Percentiles rank a stretch among this genome's conserved stretches.
These are phyloP conservation scores for Nymphalis polychloros DNA, from an alignment of 2,888 invertebrate species.

Conservation along the genomic window DNA sequence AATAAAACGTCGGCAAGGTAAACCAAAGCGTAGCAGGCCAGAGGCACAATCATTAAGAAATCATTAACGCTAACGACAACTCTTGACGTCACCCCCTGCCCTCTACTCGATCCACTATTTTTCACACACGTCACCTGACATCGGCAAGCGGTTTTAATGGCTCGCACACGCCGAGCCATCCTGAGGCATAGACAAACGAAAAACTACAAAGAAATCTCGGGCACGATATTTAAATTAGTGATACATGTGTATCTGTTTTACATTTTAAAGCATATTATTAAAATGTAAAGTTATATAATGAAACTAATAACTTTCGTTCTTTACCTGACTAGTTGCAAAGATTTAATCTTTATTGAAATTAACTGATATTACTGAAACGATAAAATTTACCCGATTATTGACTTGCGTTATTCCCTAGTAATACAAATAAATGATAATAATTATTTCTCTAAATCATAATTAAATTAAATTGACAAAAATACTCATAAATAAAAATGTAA, in stretches of 20 bases:
- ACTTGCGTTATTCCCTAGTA: too few species aligned
- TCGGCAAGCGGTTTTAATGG: constrained; percentile 33
- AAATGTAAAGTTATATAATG: neutral
- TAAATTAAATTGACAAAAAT: too few species aligned
- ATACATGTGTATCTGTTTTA: neutral
- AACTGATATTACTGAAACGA: too few species aligned
- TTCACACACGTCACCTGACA: constrained; percentile 35
- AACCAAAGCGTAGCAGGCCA: constrained; percentile 39
- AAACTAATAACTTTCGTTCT: too few species aligned
- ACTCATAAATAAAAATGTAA: too few species aligned
- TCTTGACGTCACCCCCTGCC: constrained; percentile 46
- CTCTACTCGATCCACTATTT: constrained; percentile 34
- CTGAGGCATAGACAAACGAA: constrained; percentile 17
- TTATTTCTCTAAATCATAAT: too few species aligned
- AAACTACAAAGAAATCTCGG: constrained; percentile 14
- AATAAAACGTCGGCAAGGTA: constrained; percentile 17
- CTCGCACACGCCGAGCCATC: constrained; percentile 25
- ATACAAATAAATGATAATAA: too few species aligned
- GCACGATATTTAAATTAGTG: constrained; percentile 3
- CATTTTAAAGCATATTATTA: neutral
- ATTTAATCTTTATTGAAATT: too few species aligned
- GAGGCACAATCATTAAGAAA: constrained; percentile 62
- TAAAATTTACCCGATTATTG: too few species aligned
- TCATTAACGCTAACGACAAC: constrained; percentile 60
- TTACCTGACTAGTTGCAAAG: too few species aligned